phyloP scores from a whole-genome alignment of 2,888 invertebrate genomes.

The Eurytoma californica region DNA sequence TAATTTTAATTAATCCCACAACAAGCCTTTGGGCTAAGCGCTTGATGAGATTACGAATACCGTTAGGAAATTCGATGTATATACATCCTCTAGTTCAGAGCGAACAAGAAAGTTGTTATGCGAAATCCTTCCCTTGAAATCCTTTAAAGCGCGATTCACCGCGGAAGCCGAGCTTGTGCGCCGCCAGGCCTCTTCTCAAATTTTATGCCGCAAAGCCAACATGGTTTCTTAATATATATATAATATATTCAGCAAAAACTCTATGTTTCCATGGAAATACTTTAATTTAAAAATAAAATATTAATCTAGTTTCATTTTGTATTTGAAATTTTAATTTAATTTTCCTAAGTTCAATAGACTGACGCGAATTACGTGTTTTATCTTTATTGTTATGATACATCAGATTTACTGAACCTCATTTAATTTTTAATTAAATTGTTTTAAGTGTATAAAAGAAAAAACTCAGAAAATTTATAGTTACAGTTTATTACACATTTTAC shows the following conservation, averaged over 20 bases:
- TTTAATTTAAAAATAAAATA: neutral
- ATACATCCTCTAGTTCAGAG: slow-evolving; percentile 8
- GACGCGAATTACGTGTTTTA: too few relatives aligned
- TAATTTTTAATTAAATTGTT: too few relatives aligned
- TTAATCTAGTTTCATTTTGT: too few relatives aligned
- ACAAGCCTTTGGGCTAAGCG: slow-evolving; percentile 6
- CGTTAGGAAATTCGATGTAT: slow-evolving; percentile 42
- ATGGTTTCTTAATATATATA: neutral
- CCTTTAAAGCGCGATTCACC: slow-evolving; percentile 26
- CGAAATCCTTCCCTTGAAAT: slow-evolving; percentile 43
- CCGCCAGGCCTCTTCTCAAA: neutral
- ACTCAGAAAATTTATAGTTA: too few relatives aligned
- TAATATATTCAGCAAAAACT: too few relatives aligned
- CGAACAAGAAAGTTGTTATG: slow-evolving; percentile 52
- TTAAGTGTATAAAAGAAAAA: too few relatives aligned
- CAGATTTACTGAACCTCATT: too few relatives aligned
- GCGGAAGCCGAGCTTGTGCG: neutral
- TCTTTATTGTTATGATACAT: too few relatives aligned
- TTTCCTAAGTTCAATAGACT: too few relatives aligned
- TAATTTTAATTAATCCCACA: slow-evolving; percentile 49
- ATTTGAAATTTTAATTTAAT: too few relatives aligned
- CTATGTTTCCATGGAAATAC: too few relatives aligned
- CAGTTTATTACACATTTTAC: neutral
- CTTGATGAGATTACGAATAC: slow-evolving; percentile 47
- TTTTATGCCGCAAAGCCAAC: slow-evolving; percentile 14